A percentile compares a stretch with the other conserved stretches of the same genome.
Evolutionary conservation across 2,888 invertebrate genomes (phyloP).

Genomic region (Lordiphosa andalusiaca): DNA sequence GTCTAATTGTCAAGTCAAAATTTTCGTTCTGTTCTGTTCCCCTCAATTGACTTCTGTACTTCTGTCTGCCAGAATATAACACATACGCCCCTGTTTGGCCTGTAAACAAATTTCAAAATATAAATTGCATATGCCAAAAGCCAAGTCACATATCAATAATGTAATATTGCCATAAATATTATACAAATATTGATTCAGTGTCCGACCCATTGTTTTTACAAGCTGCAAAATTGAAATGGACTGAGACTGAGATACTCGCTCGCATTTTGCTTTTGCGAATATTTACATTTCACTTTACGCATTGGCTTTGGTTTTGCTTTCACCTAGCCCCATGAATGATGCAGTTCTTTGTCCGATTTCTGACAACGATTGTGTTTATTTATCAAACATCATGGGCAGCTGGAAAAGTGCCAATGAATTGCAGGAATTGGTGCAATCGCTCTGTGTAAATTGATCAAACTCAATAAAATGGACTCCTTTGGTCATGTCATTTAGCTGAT

Average conservation of each 20-base stretch:
- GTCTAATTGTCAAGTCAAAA: background rate
- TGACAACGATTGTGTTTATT: constrained; percentile 7
- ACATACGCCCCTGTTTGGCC: constrained; percentile 29
- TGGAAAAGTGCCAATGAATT: no score
- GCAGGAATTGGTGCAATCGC: no score
- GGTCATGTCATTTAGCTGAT: no score
- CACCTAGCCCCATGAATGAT: background rate
- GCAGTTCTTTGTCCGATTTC: constrained; percentile 3
- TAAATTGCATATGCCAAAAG: background rate
- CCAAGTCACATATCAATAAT: constrained; percentile 12
- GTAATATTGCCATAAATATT: constrained; percentile 38
- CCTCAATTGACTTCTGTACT: constrained; percentile 5
- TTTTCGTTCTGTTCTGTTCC: no score
- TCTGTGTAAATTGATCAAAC: no score
- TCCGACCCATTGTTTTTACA: constrained; percentile 7
- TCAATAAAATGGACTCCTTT: no score
- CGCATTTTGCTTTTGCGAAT: background rate
- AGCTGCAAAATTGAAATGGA: constrained; percentile 7
- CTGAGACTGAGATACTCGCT: constrained; percentile 4
- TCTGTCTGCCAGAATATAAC: constrained; percentile 26
- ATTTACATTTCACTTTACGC: constrained; percentile 5
- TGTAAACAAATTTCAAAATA: constrained; percentile 8
- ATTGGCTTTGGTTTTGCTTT: constrained; percentile 1
- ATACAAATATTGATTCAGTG: constrained; percentile 37
- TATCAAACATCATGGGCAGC: background rate